phyloP scores from a whole-genome alignment of 1,140 invertebrate species.

The Paraescarpia echinospica region DNA sequence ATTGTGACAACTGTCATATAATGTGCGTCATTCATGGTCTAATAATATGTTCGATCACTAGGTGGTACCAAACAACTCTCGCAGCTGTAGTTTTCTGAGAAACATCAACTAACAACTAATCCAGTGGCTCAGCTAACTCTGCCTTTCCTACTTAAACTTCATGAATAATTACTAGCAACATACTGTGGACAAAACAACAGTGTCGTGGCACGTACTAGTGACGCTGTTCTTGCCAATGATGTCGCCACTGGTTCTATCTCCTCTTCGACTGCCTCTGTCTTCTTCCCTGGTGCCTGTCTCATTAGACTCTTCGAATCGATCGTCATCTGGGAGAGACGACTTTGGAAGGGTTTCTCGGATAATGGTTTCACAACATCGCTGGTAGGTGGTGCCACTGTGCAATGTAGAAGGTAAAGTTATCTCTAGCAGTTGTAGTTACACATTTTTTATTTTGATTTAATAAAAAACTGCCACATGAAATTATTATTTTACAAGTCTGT shows the following conservation, averaged over 20 bases:
- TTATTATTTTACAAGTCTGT: too few relatives aligned
- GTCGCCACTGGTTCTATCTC: neutral
- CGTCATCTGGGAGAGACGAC: neutral
- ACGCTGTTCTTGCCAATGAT: neutral
- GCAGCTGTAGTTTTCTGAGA: too few relatives aligned
- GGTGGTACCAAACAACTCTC: too few relatives aligned
- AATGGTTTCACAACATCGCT: conserved; percentile 10
- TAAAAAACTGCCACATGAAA: too few relatives aligned
- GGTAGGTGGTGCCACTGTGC: conserved; percentile 7
- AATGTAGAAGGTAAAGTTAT: neutral
- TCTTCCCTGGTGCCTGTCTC: neutral
- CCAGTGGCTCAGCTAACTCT: too few relatives aligned
- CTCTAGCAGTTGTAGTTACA: neutral
- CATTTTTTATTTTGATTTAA: neutral
- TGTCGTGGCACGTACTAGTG: neutral
- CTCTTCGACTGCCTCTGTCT: neutral
- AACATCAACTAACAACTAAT: too few relatives aligned
- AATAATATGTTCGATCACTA: too few relatives aligned
- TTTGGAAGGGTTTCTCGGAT: neutral
- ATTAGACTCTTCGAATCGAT: neutral
- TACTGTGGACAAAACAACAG: neutral
- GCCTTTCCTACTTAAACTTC: neutral
- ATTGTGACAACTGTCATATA: too few relatives aligned
- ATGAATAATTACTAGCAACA: neutral
- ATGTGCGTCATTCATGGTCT: too few relatives aligned